Evolutionary conservation across 2,888 invertebrate species (phyloP).

Genomic region (Drosophila rubida): DNA sequence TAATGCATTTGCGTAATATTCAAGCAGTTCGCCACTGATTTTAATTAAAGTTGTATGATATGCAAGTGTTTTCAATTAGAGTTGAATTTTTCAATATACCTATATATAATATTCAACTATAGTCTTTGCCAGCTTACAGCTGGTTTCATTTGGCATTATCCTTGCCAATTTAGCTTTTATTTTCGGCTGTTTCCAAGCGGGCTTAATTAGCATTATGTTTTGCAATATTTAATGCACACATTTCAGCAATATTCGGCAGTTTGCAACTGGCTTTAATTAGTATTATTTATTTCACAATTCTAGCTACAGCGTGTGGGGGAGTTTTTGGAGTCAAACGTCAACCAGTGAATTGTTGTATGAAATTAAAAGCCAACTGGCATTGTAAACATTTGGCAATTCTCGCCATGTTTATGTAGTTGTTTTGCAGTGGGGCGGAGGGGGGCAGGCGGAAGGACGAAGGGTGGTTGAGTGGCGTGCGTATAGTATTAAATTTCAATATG

Average conservation of each 20-base stretch:
- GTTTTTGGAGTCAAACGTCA: constrained; percentile 1
- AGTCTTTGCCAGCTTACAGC: neutral
- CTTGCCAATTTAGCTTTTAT: neutral
- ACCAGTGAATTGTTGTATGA: constrained; percentile 41
- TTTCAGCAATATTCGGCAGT: neutral
- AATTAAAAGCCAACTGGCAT: constrained; percentile 58
- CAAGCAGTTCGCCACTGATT: neutral
- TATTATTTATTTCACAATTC: constrained; percentile 1
- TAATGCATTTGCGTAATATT: neutral
- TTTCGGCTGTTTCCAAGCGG: neutral
- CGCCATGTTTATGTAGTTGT: constrained; percentile 17
- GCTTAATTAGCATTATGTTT: neutral
- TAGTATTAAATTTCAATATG: constrained; percentile 58
- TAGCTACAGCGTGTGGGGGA: neutral
- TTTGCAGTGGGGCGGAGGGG: neutral
- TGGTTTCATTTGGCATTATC: neutral
- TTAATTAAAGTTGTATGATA: too few species aligned
- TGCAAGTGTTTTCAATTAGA: too few species aligned
- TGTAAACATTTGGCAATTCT: constrained; percentile 17
- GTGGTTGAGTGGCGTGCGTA: constrained; percentile 19
- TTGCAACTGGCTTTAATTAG: constrained; percentile 6
- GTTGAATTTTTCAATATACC: too few species aligned
- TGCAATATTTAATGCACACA: neutral
- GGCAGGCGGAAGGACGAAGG: neutral
- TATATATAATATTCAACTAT: neutral